Conservation (phyloP, 2,113 vertebrate species). For the Phocoena sinus region DNA sequence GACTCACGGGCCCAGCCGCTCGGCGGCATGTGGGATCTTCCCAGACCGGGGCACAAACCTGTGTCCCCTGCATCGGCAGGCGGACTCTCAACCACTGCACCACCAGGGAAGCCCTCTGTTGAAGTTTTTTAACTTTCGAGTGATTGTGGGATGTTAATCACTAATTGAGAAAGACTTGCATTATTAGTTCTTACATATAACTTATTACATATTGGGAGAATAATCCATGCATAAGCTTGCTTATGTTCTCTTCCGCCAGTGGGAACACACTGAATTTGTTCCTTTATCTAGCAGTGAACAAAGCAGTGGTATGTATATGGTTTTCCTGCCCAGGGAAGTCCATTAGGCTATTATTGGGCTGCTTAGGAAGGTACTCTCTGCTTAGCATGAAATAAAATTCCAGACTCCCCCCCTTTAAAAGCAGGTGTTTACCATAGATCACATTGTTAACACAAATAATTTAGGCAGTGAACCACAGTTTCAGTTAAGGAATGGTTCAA, state of each 20-base stretch:
- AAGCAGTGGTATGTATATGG: background rate
- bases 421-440: background rate
- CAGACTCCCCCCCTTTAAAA: background rate
- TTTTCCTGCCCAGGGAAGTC: background rate
- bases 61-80: too few species aligned
- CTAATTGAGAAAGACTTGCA: background rate
- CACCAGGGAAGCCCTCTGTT: too few species aligned
- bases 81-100: too few species aligned
- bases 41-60: too few species aligned
- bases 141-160: background rate
- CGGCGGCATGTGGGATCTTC: too few species aligned
- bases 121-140: slow-evolving; percentile 5
- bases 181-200: background rate
- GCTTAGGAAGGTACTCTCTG: background rate
- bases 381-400: background rate
- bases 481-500: background rate
- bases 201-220: background rate
- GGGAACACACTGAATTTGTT: background rate
- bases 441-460: background rate
- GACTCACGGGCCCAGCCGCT: too few species aligned
- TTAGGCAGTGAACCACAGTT: background rate
- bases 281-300: background rate
- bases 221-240: background rate
- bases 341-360: background rate
- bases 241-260: background rate